Evolutionary conservation across 2,888 invertebrate genomes (phyloP).

Genomic region (Augochlorella aurata): DNA sequence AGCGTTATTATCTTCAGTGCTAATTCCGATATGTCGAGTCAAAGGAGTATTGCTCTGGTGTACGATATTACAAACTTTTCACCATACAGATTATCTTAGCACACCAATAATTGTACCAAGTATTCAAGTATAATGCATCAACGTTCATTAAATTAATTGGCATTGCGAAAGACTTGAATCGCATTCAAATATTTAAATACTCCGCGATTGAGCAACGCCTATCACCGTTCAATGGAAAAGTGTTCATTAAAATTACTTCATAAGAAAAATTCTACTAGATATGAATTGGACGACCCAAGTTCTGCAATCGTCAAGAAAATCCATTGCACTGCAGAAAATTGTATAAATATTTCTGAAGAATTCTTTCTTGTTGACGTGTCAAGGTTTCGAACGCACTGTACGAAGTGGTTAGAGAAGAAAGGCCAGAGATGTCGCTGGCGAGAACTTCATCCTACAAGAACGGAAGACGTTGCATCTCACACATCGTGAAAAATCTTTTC

Average conservation of each 20-base stretch:
- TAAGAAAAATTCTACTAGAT: too few species aligned
- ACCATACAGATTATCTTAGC: background rate
- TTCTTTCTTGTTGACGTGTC: background rate
- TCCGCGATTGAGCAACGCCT: background rate
- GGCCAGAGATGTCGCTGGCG: slow-evolving; percentile 4
- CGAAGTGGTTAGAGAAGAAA: background rate
- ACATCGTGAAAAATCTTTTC: background rate
- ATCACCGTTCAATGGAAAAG: too few species aligned
- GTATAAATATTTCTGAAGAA: background rate
- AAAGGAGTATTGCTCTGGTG: background rate
- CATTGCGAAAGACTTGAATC: slow-evolving; percentile 12
- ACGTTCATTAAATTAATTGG: background rate
- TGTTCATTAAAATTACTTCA: too few species aligned
- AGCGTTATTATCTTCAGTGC: background rate
- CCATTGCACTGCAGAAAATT: background rate
- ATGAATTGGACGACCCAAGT: too few species aligned
- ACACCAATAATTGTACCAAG: background rate
- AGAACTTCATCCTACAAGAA: background rate
- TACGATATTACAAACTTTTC: background rate
- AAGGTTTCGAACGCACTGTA: background rate
- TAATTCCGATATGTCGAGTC: background rate
- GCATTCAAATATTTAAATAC: background rate
- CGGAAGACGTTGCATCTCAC: background rate
- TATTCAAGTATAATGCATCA: background rate
- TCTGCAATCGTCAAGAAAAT: background rate